phyloP scores from a whole-genome alignment of 1,140 invertebrate species.

The Anagrus nilaparvatae region DNA sequence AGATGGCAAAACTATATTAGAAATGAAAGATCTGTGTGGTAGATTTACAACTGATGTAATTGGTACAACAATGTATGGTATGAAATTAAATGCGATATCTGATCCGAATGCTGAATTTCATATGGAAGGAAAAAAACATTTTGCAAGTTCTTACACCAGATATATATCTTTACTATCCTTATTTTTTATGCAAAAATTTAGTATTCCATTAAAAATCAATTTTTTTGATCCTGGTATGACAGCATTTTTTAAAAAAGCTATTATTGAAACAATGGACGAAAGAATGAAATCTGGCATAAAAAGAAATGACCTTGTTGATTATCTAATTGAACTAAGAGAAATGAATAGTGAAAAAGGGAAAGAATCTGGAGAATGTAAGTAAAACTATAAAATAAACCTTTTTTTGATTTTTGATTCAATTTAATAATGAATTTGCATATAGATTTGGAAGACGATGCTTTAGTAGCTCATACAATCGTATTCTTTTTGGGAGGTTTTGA shows the following conservation, averaged over 20 bases:
- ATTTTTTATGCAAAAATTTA: constrained; percentile 29
- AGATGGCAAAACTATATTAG: constrained; percentile 17
- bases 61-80: constrained; percentile 47
- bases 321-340: constrained; percentile 34
- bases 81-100: constrained; percentile 44
- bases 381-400: neutral
- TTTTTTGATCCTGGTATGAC: constrained; percentile 22
- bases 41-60: constrained; percentile 52
- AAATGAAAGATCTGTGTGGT: constrained; percentile 37
- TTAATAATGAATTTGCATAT: neutral
- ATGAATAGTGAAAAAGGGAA: constrained; percentile 7
- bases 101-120: constrained; percentile 34
- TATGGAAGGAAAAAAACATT: constrained; percentile 22
- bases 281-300: constrained; percentile 22
- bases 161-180: constrained; percentile 27
- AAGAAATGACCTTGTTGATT: constrained; percentile 37
- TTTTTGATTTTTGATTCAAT: neutral
- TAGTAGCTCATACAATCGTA: constrained; percentile 50
- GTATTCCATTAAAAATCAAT: constrained; percentile 21
- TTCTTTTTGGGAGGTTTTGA: constrained; percentile 59
- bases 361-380: neutral
- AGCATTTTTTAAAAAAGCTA: constrained; percentile 28
- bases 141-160: constrained; percentile 22
- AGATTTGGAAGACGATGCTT: constrained; percentile 48
- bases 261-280: constrained; percentile 28